Base-by-base conservation (phyloP, 2,113 vertebrate species). In the Dermatemys mawii region DNA sequence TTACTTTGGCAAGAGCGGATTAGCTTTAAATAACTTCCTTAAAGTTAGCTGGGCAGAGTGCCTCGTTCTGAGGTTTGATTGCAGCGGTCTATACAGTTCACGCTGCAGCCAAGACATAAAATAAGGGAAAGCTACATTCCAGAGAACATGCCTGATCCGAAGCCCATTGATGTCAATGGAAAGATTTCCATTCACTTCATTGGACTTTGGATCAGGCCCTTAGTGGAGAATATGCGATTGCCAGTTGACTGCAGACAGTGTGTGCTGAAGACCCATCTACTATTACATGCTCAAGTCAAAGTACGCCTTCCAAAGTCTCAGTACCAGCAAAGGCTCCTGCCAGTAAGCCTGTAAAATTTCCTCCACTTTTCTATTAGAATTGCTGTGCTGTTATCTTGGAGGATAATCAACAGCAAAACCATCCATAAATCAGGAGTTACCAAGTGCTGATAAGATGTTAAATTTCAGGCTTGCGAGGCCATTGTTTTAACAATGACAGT, bases 381-480 rank as follows among this genome's bases (percentile, higher is more conserved):
- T 94, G 96, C 95, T 90, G 88, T 92, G 94, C 94, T 90, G 87
- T 96, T 94, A 96, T 95, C 88, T 94, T 97, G 96, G 95, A 95
- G 92, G 88, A 94, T 93, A 97, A 97, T 97, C 96, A 96, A 92
- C 96, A 95, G 93, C 50, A 10, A 95, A 96, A 93, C 94, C 92
- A 95, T 96, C 96, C 95, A 96, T 97, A 97, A 97, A 97, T 97
- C 95, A 97, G 94, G 90, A 92, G 93, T 90, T 93, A 93, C 97
- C 93, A 95, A 94, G 96, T 26, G n/a, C 96, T n/a, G 50, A 93
- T 96, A 95, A 95, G 75, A 88, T 96, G 93, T 96, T 96, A 95
- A 94, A 95, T 97, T 97, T 96, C 96, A 94, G 90, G 95, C 81
- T 93, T 90, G 88, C 1, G 5, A 97, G 97, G 95, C 95, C 95